Conservation (phyloP, 2,888 invertebrate species). For the Diogma glabrata region DNA sequence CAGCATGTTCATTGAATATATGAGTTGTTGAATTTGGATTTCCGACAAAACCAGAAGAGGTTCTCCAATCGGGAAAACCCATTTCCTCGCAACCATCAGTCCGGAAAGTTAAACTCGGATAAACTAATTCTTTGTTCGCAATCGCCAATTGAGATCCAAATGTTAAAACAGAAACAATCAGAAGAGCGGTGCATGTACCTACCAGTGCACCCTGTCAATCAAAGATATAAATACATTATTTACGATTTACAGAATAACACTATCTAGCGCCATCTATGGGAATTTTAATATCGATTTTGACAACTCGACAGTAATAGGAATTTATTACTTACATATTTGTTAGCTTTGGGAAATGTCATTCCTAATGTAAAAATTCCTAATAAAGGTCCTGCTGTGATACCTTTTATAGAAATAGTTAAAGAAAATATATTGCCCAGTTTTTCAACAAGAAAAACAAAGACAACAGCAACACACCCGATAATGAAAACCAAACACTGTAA, state of each 20-base stretch:
- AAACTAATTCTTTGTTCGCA: constrained; percentile 24
- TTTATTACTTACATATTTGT: constrained; percentile 39
- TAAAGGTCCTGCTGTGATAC: constrained; percentile 53
- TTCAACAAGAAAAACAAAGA: constrained; percentile 46
- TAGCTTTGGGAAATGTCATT: constrained; percentile 53
- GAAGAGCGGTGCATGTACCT: constrained; percentile 40
- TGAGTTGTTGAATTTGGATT: constrained; percentile 6
- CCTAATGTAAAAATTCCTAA: constrained; percentile 57
- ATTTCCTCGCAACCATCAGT: constrained; percentile 18
- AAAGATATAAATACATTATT: constrained; percentile 22
- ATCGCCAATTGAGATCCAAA: constrained; percentile 40
- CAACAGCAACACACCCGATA: constrained; percentile 40
- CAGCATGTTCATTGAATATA: not conserved
- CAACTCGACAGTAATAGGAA: too few species aligned
- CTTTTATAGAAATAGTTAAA: constrained; percentile 48
- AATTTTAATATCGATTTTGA: too few species aligned
- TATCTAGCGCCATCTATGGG: not conserved
- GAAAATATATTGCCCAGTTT: constrained; percentile 55
- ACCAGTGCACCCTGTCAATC: constrained; percentile 47
- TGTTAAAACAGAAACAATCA: constrained; percentile 40
- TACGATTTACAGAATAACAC: too few species aligned
- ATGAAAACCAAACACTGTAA: constrained; percentile 40
- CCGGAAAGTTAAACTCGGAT: constrained; percentile 17
- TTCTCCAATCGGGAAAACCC: not conserved
- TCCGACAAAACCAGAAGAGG: not conserved